phyloP scores from a whole-genome alignment of 2,888 invertebrate genomes.

The Leptinotarsa rubiginosa region DNA sequence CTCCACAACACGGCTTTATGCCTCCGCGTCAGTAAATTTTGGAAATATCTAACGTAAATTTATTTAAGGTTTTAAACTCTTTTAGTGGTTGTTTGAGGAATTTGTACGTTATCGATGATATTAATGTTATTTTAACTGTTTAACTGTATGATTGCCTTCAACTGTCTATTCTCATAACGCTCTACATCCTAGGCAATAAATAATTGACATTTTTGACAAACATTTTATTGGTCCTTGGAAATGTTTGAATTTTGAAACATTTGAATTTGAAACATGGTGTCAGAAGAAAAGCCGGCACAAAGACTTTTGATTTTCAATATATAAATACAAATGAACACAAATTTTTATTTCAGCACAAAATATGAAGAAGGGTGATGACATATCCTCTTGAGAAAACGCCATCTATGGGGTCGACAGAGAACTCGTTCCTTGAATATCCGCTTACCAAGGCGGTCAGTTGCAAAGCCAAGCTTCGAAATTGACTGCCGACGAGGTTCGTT shows the following conservation, averaged over 20 bases:
- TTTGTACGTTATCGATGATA: conserved; percentile 45
- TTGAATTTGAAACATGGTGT: not conserved
- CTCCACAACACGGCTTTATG: conserved; percentile 59
- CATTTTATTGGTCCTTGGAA: conserved; percentile 16
- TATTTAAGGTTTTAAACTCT: conserved; percentile 41
- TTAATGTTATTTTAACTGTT: conserved; percentile 46
- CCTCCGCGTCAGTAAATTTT: conserved; percentile 58
- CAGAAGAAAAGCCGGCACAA: too few relatives aligned
- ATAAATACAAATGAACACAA: too few relatives aligned
- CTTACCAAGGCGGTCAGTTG: too few relatives aligned
- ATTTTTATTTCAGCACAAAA: too few relatives aligned
- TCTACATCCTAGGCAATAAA: conserved; percentile 46
- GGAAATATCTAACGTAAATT: conserved; percentile 15
- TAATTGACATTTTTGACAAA: conserved; percentile 37
- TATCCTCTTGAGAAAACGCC: too few relatives aligned
- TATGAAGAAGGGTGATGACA: too few relatives aligned
- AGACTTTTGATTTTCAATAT: too few relatives aligned
- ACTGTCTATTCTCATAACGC: conserved; percentile 42
- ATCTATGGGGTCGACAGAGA: too few relatives aligned
- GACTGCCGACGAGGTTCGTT: too few relatives aligned
- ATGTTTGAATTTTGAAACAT: not conserved
- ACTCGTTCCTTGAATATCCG: too few relatives aligned
- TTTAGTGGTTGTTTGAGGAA: conserved; percentile 41
- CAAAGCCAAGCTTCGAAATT: too few relatives aligned
- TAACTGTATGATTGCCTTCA: conserved; percentile 42